Evolutionary conservation across 2,888 invertebrate genomes (phyloP), one percentile per base, ranked within the genome.

Genomic region (Lampropteryx suffumata): DNA sequence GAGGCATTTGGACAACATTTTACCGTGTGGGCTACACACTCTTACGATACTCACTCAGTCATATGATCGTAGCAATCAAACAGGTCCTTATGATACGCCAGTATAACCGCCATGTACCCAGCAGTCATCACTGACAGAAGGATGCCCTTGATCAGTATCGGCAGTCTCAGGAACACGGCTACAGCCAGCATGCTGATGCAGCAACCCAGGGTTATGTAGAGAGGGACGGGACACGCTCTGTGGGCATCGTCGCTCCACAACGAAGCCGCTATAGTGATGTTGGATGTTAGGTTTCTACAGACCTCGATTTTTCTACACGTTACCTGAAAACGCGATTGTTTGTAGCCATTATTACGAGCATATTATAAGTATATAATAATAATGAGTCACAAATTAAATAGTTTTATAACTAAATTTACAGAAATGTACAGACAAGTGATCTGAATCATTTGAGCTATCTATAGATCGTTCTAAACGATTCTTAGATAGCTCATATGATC

Each of bases 171-270:
- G 82, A 97, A 98, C 51, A 97, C 94, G 0, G 97, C 95, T 21
- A 97, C 95, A 0, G 96, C 94, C 50, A 98, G 91, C 84, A 95
- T 96, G 43, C 96, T 95, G 61, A 98, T 91, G 44, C 96, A 93
- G 67, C 97, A 96, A 8, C 96, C 96, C 9, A 97, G 84, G 3
- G 96, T 94, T 32, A 97, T 95, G 82, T 98, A 98, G 50, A 97
- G 94, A 0, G 98, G 98, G 46, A 97, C 86, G 0, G 96, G 95
- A 69, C 97, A 97, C 11, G 94, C 94, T 40, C 96, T 91, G 75
- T 97, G 96, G 55, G 95, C 93, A 36, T 85, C 84, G 12, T 80
- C 81, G 28, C 86, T 83, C 84, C 90, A 90, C 0, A 90, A 56
- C 0, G 76, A 76, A 0, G 82, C 78, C 0, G 84, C 76, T 0